Evolutionary conservation across 2,888 invertebrate genomes (phyloP).

Genomic region (Synanthedon myopaeformis): DNA sequence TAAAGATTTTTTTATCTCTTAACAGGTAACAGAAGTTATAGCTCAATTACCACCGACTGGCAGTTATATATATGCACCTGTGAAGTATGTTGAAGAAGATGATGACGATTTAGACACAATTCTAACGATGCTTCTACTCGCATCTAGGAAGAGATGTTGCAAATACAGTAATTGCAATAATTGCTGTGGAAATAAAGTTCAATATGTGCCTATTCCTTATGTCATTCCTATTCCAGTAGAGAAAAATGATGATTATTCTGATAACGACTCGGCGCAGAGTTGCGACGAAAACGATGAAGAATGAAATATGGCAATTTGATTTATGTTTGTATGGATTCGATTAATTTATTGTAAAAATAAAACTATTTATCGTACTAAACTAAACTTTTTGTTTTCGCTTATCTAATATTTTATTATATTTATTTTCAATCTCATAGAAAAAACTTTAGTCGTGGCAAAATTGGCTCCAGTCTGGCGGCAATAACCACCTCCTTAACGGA

Average conservation of each 20-base stretch:
- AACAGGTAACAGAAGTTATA: background rate
- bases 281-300: background rate
- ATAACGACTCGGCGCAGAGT: background rate
- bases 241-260: background rate
- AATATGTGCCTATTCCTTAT: background rate
- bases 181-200: background rate
- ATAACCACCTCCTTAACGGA: no score
- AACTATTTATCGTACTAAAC: background rate
- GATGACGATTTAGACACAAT: constrained; percentile 41
- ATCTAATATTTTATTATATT: no score
- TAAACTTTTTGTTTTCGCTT: no score
- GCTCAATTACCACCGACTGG: background rate
- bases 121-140: constrained; percentile 33
- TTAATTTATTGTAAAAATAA: background rate
- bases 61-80: background rate
- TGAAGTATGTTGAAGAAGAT: constrained; percentile 6
- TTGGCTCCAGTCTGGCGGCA: no score
- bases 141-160: constrained; percentile 13
- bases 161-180: background rate
- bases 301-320: background rate
- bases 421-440: no score
- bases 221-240: background rate
- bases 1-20: no score
- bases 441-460: no score
- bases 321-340: background rate